Evolutionary conservation across 2,888 invertebrate species (phyloP).

Genomic region (Acrobasis repandana): DNA sequence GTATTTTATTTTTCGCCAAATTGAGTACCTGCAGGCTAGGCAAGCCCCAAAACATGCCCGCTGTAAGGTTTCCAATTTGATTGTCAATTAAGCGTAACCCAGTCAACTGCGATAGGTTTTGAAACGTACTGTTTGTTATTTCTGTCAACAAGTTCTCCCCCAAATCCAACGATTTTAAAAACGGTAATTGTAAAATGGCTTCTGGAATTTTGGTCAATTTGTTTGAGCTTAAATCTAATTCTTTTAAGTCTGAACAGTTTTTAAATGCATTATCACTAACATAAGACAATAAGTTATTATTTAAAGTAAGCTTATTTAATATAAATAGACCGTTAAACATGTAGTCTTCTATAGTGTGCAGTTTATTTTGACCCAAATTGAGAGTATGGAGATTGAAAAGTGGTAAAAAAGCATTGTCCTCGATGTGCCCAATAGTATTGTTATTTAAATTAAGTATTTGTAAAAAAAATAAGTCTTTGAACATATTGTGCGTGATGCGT

Average conservation of each 20-base stretch:
- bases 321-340: conserved; percentile 93
- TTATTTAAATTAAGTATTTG: conserved; percentile 93
- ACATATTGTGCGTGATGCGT: conserved; percentile 90
- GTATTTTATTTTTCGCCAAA: conserved; percentile 94
- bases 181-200: conserved; percentile 90
- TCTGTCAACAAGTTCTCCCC: conserved; percentile 94
- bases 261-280: conserved; percentile 91
- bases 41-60: conserved; percentile 93
- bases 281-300: conserved; percentile 90
- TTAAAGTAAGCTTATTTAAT: conserved; percentile 91
- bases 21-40: conserved; percentile 93
- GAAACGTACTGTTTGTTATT: conserved; percentile 92
- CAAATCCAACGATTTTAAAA: conserved; percentile 94
- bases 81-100: conserved; percentile 95
- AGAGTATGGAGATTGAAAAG: conserved; percentile 94
- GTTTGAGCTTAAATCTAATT: conserved; percentile 94
- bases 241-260: conserved; percentile 94
- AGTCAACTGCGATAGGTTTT: conserved; percentile 92
- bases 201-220: conserved; percentile 92
- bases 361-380: conserved; percentile 93
- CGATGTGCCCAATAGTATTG: conserved; percentile 92
- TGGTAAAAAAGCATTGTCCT: conserved; percentile 93
- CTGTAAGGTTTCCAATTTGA: conserved; percentile 92
- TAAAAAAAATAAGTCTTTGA: conserved; percentile 93
- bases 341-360: conserved; percentile 90